These are phyloP conservation scores for Hypothenemus hampei DNA, from an alignment of 1,140 invertebrate species.

Conservation along the genomic window DNA sequence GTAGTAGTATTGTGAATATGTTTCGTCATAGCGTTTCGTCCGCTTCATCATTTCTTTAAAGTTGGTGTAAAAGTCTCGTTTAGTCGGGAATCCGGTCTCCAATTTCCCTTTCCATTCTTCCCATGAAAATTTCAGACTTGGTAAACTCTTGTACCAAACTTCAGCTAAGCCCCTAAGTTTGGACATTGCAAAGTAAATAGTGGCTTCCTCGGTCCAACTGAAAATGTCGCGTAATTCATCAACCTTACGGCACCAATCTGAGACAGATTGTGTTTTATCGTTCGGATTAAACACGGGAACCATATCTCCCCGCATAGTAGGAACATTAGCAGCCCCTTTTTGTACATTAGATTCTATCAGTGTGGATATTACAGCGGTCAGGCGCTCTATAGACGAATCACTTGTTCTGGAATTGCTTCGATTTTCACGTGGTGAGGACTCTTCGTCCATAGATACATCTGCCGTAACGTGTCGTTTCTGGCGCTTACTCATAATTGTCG, in stretches of 20 bases:
- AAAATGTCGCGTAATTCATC: conserved; percentile 34
- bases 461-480: too few species aligned
- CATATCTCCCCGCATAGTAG: conserved; percentile 1
- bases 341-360: not conserved
- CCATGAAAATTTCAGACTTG: conserved; percentile 36
- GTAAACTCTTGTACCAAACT: conserved; percentile 39
- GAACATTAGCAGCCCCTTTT: not conserved
- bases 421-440: too few species aligned
- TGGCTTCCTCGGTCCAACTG: conserved; percentile 29
- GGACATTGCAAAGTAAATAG: conserved; percentile 31
- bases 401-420: not conserved
- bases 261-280: not conserved
- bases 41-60: conserved; percentile 33
- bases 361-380: not conserved
- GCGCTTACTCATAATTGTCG: too few species aligned
- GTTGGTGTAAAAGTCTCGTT: conserved; percentile 31
- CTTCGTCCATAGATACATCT: too few species aligned
- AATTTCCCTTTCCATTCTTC: conserved; percentile 41
- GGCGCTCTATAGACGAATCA: conserved; percentile 1
- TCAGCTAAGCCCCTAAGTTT: conserved; percentile 39
- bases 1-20: conserved; percentile 20
- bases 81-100: conserved; percentile 33
- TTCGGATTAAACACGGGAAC: conserved; percentile 9
- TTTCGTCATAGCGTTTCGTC: conserved; percentile 13
- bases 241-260: conserved; percentile 31